Conservation (phyloP, 2,888 invertebrate genomes). For the Macrophya annulata region DNA sequence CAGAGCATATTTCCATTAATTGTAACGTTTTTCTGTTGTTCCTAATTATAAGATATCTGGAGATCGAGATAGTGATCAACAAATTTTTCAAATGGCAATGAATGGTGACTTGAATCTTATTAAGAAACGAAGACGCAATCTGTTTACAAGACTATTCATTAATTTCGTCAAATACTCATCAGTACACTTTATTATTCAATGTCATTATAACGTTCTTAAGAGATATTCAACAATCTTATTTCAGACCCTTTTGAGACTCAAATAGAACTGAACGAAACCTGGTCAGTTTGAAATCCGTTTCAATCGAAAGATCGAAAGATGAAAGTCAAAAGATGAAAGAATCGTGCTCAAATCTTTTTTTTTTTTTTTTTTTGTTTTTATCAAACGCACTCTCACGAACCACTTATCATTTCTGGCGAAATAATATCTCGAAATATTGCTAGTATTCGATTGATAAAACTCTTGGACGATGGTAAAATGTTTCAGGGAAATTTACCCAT, state of each 20-base stretch:
- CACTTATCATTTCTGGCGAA: background rate
- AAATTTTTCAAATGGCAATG: background rate
- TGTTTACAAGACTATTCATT: conserved; percentile 3
- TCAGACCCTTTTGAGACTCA: background rate
- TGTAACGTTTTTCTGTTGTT: no score
- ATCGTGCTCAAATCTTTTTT: background rate
- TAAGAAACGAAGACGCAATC: background rate
- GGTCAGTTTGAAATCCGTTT: conserved; percentile 1
- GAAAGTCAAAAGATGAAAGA: no score
- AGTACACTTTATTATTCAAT: background rate
- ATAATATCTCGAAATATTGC: background rate
- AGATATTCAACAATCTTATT: background rate
- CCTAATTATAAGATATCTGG: background rate
- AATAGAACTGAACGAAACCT: background rate
- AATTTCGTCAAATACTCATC: background rate
- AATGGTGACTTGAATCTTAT: background rate
- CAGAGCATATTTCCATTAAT: background rate
- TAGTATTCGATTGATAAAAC: conserved; percentile 10
- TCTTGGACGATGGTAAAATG: background rate
- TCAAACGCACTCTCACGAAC: background rate
- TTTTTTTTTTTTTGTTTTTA: no score
- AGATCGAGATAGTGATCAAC: background rate
- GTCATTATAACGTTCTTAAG: background rate
- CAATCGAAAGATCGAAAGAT: background rate
- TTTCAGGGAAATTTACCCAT: background rate